Conservation (phyloP, 2,113 vertebrate species). For the Siniperca knerii region DNA sequence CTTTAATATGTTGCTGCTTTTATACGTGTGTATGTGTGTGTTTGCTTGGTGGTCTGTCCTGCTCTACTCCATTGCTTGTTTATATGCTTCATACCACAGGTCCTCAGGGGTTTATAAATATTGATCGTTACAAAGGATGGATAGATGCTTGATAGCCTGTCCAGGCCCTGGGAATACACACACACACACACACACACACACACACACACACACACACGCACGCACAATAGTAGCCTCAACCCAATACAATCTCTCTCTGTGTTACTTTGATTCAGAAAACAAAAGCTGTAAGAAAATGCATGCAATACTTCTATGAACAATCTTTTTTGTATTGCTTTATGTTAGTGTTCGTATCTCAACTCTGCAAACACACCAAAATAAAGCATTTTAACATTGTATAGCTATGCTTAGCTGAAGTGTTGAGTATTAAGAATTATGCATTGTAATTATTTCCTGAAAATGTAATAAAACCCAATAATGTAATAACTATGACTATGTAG, state of each 20-base stretch:
- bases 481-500: too few relatives aligned
- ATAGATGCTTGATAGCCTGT: slow-evolving; percentile 80
- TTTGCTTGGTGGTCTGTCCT: slow-evolving; percentile 56
- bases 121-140: slow-evolving; percentile 95
- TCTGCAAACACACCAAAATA: not conserved
- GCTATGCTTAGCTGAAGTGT: not conserved
- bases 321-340: not conserved
- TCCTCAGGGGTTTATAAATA: slow-evolving; percentile 99
- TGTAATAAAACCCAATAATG: too few relatives aligned
- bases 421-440: too few relatives aligned
- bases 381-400: not conserved
- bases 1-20: slow-evolving; percentile 44
- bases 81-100: slow-evolving; percentile 93
- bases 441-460: too few relatives aligned
- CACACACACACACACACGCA: too few relatives aligned
- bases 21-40: slow-evolving; percentile 34
- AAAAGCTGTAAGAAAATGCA: slow-evolving; percentile 21
- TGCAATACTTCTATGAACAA: not conserved
- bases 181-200: not conserved
- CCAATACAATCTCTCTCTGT: slow-evolving; percentile 37
- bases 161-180: slow-evolving; percentile 84
- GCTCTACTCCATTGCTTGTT: slow-evolving; percentile 82
- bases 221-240: slow-evolving; percentile 36
- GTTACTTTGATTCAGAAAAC: slow-evolving; percentile 52
- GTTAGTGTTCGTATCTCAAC: not conserved